Base-by-base conservation (phyloP, 2,888 invertebrate genomes). In the Chrysopilus asiliformis region DNA sequence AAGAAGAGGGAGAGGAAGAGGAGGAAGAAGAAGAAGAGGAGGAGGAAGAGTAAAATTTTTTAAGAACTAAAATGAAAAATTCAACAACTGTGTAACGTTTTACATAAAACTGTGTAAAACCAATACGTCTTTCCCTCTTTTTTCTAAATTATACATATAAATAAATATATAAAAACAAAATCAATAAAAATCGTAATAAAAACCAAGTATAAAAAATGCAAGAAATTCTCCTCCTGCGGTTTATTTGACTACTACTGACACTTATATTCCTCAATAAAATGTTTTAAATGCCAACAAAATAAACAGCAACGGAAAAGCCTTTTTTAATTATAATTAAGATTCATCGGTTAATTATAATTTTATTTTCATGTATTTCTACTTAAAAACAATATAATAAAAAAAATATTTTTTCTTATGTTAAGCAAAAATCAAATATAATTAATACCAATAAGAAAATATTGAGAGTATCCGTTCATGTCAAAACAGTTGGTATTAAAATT, bases 1-100 rank as follows among this genome's bases (percentile, higher is more conserved):
- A 77, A 38, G 78, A 77, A 38, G 76, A 74, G 43, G 75, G 76
- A 42, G 72, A 72, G 38, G 72, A 73, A 43, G 72, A 72, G 44
- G 72, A 74, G 49, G 71, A 72, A 53, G 70, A 70, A 53, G 68
- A 69, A 40, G 62, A 62, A 18, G 61, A 62, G 22, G 61, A 62
- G 33, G 61, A 62, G 35, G 61, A 62, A 19, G 61, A 61, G 40
- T 60, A 60, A 38, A 60, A 60, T n/a, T n/a, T n/a, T n/a, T n/a
- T 43, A 45, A 52, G 50, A 46, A 51, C 52, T 53, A 48, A 52
- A 53, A 51, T 43, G n/a, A n/a, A n/a, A n/a, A n/a, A n/a, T n/a
- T n/a, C n/a, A n/a, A n/a, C n/a, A n/a, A n/a, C n/a, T n/a, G n/a
- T n/a, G n/a, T n/a, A n/a, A n/a, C n/a, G n/a, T n/a, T n/a, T n/a